phyloP scores from a whole-genome alignment of 2,113 vertebrate genomes.

The Perca schrenkii region DNA sequence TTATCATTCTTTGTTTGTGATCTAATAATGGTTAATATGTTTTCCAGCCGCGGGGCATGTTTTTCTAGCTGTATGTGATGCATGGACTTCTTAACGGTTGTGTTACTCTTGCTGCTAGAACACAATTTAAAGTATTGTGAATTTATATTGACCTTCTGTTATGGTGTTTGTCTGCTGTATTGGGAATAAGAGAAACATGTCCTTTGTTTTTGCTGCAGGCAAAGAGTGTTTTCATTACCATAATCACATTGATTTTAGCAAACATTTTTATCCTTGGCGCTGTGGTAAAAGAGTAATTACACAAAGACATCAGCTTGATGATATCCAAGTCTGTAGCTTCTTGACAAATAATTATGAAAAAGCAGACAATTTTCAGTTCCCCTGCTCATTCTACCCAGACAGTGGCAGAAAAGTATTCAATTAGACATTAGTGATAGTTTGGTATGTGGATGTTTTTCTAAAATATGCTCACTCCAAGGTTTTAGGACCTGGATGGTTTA shows the following conservation, averaged over 20 bases:
- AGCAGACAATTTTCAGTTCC: neutral
- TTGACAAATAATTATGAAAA: constrained; percentile 23
- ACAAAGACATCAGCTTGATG: constrained; percentile 21
- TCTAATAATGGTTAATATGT: constrained; percentile 64
- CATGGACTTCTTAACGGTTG: constrained; percentile 49
- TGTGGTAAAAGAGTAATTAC: constrained; percentile 36
- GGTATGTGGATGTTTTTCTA: neutral
- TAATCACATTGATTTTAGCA: constrained; percentile 63
- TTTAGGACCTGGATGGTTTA: neutral
- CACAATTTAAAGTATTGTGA: constrained; percentile 61
- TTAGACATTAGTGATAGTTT: neutral
- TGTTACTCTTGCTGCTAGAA: constrained; percentile 49
- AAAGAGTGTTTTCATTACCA: constrained; percentile 55
- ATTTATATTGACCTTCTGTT: constrained; percentile 70
- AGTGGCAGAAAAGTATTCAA: neutral
- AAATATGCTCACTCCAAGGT: constrained; percentile 30
- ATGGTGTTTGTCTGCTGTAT: constrained; percentile 32
- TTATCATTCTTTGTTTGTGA: constrained; percentile 67
- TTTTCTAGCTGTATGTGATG: constrained; percentile 56
- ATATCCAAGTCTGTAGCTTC: constrained; percentile 16
- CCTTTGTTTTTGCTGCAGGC: constrained; percentile 52
- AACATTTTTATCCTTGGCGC: constrained; percentile 27
- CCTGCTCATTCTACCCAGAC: neutral
- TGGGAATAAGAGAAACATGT: constrained; percentile 57
- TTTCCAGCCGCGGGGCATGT: constrained; percentile 50